phyloP scores from a whole-genome alignment of 2,797 vertebrate genomes.

The Sardinella longiceps region DNA sequence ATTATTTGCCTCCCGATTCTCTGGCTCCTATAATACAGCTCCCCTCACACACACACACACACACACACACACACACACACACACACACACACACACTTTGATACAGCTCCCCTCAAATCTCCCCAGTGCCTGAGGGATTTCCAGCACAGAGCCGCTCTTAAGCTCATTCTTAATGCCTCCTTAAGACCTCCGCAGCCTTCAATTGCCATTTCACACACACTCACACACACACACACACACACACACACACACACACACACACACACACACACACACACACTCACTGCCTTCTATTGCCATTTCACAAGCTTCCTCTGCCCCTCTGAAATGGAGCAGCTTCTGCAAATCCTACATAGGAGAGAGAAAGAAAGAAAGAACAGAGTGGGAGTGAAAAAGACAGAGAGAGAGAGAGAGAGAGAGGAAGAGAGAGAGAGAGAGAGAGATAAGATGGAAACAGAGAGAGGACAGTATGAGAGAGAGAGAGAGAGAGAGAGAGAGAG shows the following conservation, averaged over 20 bases:
- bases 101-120: slow-evolving; percentile 6
- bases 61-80: too few relatives aligned
- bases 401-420: background rate
- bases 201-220: background rate
- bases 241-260: too few relatives aligned
- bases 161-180: slow-evolving; percentile 27
- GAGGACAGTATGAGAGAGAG: background rate
- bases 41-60: too few relatives aligned
- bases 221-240: too few relatives aligned
- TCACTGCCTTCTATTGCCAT: background rate
- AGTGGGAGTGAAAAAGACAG: background rate
- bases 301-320: background rate
- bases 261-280: too few relatives aligned
- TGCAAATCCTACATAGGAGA: slow-evolving; percentile 31
- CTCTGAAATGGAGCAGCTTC: background rate
- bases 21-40: too few relatives aligned
- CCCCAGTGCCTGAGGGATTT: slow-evolving; percentile 26
- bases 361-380: slow-evolving; percentile 37
- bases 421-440: background rate
- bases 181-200: background rate
- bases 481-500: background rate
- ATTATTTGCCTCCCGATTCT: background rate
- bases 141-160: slow-evolving; percentile 18
- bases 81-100: too few relatives aligned
- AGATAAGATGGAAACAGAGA: background rate